A percentile compares a stretch with the other conserved stretches of the same genome.
Evolutionary conservation across 2,888 invertebrate genomes (phyloP).

Genomic region (Dascillus cervinus): DNA sequence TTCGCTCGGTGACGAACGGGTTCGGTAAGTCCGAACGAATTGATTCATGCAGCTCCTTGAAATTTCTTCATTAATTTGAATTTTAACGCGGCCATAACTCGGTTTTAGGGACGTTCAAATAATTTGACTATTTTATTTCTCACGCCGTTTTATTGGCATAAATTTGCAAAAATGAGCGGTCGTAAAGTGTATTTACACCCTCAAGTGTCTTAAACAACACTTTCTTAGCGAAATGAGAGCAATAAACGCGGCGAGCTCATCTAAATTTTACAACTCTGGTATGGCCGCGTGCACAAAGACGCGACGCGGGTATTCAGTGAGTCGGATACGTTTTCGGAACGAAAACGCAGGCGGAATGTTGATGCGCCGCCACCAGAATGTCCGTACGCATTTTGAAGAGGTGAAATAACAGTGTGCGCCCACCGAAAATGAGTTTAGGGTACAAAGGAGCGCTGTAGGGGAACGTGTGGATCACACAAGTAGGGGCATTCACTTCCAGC

Average conservation of each 20-base stretch:
- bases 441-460: slow-evolving; percentile 14
- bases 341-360: slow-evolving; percentile 17
- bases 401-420: slow-evolving; percentile 16
- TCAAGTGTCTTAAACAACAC: too few species aligned
- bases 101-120: too few species aligned
- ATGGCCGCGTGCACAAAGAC: slow-evolving; percentile 11
- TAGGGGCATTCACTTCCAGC: too few species aligned
- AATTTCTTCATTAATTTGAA: too few species aligned
- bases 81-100: too few species aligned
- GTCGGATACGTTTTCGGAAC: slow-evolving; percentile 13
- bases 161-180: too few species aligned
- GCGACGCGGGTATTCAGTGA: too few species aligned
- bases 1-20: slow-evolving; percentile 14
- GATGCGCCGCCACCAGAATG: slow-evolving; percentile 15
- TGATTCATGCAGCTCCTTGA: slow-evolving; percentile 9
- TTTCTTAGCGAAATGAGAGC: too few species aligned
- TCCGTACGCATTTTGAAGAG: slow-evolving; percentile 16
- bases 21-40: too few species aligned
- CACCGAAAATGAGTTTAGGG: slow-evolving; percentile 18
- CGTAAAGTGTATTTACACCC: too few species aligned
- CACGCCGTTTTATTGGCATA: too few species aligned
- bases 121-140: too few species aligned
- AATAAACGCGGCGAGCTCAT: slow-evolving; percentile 9
- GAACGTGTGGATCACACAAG: slow-evolving; percentile 10
- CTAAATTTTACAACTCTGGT: slow-evolving; percentile 16